Evolutionary conservation across 1,140 invertebrate species (phyloP).

Genomic region (Anastatus disparis): DNA sequence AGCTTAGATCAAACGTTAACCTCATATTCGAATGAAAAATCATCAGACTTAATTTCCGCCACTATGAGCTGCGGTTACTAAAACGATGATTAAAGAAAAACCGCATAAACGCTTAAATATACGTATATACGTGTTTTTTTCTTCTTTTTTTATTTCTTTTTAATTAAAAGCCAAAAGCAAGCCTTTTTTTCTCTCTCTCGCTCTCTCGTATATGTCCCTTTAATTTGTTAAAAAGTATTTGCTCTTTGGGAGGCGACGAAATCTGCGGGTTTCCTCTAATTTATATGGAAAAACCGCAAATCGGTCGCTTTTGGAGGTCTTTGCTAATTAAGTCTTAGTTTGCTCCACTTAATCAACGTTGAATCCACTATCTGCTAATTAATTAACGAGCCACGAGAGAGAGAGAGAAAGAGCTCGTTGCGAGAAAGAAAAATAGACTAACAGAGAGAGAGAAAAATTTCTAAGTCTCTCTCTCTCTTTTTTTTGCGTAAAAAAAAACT

Average conservation of each 20-base stretch:
- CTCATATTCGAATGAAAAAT: too few relatives aligned
- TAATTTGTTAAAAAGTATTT: constrained; percentile 33
- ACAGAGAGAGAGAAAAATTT: too few relatives aligned
- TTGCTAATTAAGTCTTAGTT: constrained; percentile 32
- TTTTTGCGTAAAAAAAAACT: too few relatives aligned
- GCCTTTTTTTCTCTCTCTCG: too few relatives aligned
- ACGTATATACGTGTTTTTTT: too few relatives aligned
- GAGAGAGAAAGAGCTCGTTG: too few relatives aligned
- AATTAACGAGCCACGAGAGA: constrained; percentile 28
- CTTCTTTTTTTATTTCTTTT: too few relatives aligned
- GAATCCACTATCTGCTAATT: constrained; percentile 22
- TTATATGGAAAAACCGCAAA: constrained; percentile 32
- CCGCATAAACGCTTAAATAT: neutral
- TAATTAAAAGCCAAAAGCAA: constrained; percentile 28
- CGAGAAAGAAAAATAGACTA: too few relatives aligned
- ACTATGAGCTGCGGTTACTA: neutral
- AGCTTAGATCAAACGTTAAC: too few relatives aligned
- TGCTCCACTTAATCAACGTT: constrained; percentile 25
- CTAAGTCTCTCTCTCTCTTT: neutral
- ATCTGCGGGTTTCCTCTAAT: constrained; percentile 26
- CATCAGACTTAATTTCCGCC: constrained; percentile 5
- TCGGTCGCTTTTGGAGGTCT: constrained; percentile 16
- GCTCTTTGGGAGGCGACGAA: constrained; percentile 3
- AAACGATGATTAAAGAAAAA: constrained; percentile 25
- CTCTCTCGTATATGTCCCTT: too few relatives aligned